Evolutionary conservation across 2,888 invertebrate species (phyloP).

Genomic region (Caenorhabditis zanzibari): DNA sequence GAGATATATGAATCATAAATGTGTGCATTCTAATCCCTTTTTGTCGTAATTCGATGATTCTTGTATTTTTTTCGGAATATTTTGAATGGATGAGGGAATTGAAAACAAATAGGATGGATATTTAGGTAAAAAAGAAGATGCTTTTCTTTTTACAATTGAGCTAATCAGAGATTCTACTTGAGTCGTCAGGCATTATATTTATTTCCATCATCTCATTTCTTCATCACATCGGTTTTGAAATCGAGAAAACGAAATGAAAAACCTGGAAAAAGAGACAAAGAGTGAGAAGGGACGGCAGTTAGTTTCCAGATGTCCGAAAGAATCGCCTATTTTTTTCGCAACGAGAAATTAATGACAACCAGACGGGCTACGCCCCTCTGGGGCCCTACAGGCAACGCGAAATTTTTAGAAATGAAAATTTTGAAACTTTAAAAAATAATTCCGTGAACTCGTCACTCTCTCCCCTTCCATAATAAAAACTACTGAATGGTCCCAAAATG

Average conservation of each 20-base stretch:
- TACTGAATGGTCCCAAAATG: no score
- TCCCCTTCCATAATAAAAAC: no score
- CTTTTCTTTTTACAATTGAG: slow-evolving; percentile 40
- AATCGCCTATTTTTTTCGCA: slow-evolving; percentile 34
- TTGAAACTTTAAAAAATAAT: no score
- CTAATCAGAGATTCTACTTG: slow-evolving; percentile 40
- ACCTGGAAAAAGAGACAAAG: slow-evolving; percentile 17
- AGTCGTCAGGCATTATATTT: background rate
- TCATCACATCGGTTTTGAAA: slow-evolving; percentile 10
- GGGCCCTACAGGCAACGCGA: no score
- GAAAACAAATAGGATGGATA: slow-evolving; percentile 1
- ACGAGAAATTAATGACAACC: slow-evolving; percentile 59
- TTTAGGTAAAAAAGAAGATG: background rate
- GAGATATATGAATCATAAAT: slow-evolving; percentile 37
- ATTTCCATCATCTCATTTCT: background rate
- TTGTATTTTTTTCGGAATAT: slow-evolving; percentile 16
- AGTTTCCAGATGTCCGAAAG: slow-evolving; percentile 51
- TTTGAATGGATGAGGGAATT: background rate
- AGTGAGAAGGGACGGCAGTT: slow-evolving; percentile 5
- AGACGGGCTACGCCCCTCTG: no score
- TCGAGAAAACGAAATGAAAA: slow-evolving; percentile 1
- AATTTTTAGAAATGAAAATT: no score
- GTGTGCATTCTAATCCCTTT: slow-evolving; percentile 42
- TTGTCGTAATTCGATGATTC: slow-evolving; percentile 49
- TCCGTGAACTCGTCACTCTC: no score